Conservation (phyloP, 1,140 invertebrate genomes). For the Drosophila parvula region DNA sequence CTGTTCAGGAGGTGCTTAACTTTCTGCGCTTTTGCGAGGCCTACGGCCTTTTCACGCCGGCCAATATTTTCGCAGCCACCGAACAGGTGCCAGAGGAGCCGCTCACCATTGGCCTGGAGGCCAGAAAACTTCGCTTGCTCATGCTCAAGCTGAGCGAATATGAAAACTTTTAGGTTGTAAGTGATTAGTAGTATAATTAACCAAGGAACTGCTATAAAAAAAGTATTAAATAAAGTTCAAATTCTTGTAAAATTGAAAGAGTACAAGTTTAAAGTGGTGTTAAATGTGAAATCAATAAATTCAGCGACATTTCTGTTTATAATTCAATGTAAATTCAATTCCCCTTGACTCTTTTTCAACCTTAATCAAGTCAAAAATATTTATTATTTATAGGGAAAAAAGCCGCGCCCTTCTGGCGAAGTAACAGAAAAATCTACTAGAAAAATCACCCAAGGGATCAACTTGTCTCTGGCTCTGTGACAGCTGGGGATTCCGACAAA, state of each 20-base stretch:
- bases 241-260: not conserved
- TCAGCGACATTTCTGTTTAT: not conserved
- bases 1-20: constrained; percentile 93
- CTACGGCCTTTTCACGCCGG: constrained; percentile 79
- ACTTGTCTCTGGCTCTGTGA: constrained; percentile 30
- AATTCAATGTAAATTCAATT: not conserved
- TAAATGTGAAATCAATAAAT: not conserved
- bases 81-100: constrained; percentile 74
- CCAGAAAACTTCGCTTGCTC: constrained; percentile 71
- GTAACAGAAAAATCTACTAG: not conserved
- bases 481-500: constrained; percentile 17
- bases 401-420: not conserved
- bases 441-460: constrained; percentile 31
- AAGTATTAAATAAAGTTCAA: not conserved
- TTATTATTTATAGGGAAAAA: constrained; percentile 2
- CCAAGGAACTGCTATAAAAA: not conserved
- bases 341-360: not conserved
- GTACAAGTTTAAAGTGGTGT: not conserved
- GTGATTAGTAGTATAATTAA: no score
- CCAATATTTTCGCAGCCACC: constrained; percentile 73
- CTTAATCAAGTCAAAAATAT: constrained; percentile 7
- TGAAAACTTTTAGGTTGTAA: constrained; percentile 45
- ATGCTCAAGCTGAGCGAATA: constrained; percentile 80
- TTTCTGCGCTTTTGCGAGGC: constrained; percentile 95
- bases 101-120: constrained; percentile 81